These are phyloP conservation scores for Varroa destructor DNA, from an alignment of 1,140 invertebrate species.

Conservation along the genomic window DNA sequence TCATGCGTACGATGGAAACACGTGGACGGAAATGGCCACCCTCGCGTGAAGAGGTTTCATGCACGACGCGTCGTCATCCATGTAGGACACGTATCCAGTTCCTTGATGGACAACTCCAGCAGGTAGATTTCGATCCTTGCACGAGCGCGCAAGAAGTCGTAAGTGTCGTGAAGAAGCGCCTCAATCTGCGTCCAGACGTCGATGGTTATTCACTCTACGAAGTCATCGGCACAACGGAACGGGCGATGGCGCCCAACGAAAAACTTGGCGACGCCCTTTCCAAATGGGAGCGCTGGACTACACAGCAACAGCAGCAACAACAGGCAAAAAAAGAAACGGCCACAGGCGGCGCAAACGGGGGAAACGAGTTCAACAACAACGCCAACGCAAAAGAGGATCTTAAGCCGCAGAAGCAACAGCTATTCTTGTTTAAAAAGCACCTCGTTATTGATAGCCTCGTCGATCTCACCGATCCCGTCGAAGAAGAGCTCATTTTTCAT, in stretches of 20 bases:
- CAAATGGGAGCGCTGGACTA: constrained; percentile 68
- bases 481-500: constrained; percentile 90
- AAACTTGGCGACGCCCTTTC: constrained; percentile 86
- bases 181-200: constrained; percentile 68
- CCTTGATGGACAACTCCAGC: constrained; percentile 85
- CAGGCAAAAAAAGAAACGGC: constrained; percentile 32
- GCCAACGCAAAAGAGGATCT: constrained; percentile 35
- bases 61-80: constrained; percentile 72
- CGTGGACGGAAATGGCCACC: constrained; percentile 76
- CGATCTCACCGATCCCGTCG: constrained; percentile 69
- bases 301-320: constrained; percentile 34
- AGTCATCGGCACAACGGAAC: constrained; percentile 56
- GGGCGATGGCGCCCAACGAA: constrained; percentile 65
- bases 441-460: constrained; percentile 73
- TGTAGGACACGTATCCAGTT: constrained; percentile 82
- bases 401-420: constrained; percentile 31
- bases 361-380: constrained; percentile 26
- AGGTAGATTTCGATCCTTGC: constrained; percentile 84
- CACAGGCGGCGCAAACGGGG: constrained; percentile 8
- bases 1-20: constrained; percentile 69
- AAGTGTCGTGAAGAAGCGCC: constrained; percentile 75
- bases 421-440: constrained; percentile 77
- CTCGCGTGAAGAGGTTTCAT: constrained; percentile 78
- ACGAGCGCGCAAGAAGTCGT: constrained; percentile 74
- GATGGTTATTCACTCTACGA: constrained; percentile 68